phyloP scores from a whole-genome alignment of 2,888 invertebrate species.

The Heteropelma amictum region DNA sequence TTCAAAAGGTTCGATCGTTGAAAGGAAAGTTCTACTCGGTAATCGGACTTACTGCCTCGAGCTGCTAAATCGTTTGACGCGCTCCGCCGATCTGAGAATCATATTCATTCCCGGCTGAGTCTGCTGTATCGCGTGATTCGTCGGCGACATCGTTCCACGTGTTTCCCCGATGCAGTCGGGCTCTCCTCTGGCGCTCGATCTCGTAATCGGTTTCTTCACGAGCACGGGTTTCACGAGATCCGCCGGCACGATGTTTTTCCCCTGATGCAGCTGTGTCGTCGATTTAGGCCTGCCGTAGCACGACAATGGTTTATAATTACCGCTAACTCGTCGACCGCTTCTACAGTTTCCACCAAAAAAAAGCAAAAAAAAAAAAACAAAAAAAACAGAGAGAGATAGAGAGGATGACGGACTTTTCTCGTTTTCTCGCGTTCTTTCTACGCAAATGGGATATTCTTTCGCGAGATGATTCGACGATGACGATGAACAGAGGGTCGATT shows the following conservation, averaged over 20 bases:
- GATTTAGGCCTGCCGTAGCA: constrained; percentile 71
- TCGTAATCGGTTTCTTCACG: constrained; percentile 72
- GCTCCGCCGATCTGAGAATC: constrained; percentile 73
- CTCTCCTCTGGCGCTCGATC: constrained; percentile 67
- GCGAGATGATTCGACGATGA: no score
- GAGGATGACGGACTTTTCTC: neutral
- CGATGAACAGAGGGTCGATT: no score
- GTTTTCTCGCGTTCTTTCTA: no score
- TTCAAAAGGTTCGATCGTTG: neutral
- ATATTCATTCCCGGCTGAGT: constrained; percentile 71
- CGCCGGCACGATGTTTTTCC: constrained; percentile 57
- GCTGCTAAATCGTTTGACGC: constrained; percentile 72
- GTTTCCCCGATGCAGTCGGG: constrained; percentile 64
- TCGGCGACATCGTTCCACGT: constrained; percentile 65
- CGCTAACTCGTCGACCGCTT: constrained; percentile 70
- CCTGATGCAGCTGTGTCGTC: constrained; percentile 62
- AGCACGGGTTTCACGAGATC: constrained; percentile 66
- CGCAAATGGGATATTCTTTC: no score
- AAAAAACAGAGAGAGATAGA: constrained; percentile 11
- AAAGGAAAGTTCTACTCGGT: neutral
- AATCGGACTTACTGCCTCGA: constrained; percentile 74
- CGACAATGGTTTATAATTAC: constrained; percentile 68
- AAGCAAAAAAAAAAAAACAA: constrained; percentile 11
- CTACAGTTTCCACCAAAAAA: constrained; percentile 62
- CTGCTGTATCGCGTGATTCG: constrained; percentile 66